Percentiles rank a stretch among this genome's conserved stretches.
Conservation (phyloP, 2,797 vertebrate genomes). For the Sciaenops ocellatus region DNA sequence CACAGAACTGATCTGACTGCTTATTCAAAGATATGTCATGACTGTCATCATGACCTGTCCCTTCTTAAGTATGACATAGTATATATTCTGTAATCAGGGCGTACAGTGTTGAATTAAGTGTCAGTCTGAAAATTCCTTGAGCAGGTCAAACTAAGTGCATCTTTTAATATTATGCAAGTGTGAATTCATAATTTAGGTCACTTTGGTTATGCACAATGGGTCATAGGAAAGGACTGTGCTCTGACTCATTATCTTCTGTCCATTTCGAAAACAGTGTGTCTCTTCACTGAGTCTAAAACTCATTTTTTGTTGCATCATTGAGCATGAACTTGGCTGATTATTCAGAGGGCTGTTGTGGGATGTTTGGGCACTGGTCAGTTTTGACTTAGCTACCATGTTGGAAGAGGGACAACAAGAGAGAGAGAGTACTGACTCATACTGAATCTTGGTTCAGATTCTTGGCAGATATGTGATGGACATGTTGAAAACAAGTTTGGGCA, state of each 20-base stretch:
- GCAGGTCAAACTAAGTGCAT: background rate
- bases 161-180: slow-evolving; percentile 14
- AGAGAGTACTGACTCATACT: too few relatives aligned
- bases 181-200: background rate
- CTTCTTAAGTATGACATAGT: background rate
- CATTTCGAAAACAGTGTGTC: background rate
- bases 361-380: background rate
- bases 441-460: background rate
- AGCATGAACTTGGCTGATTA: slow-evolving; percentile 24
- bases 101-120: background rate
- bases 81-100: background rate
- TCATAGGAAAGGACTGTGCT: background rate
- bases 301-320: slow-evolving; percentile 19
- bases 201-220: slow-evolving; percentile 11
- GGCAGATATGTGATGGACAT: too few relatives aligned
- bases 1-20: background rate
- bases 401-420: background rate
- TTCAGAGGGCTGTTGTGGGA: background rate
- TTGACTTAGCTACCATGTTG: background rate
- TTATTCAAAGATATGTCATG: slow-evolving; percentile 1
- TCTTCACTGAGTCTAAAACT: background rate
- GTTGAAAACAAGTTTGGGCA: background rate
- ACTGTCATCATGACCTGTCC: background rate
- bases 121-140: background rate
- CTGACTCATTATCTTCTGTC: background rate